Evolutionary conservation across 2,888 invertebrate genomes (phyloP).

Genomic region (Xanthia icteritia): DNA sequence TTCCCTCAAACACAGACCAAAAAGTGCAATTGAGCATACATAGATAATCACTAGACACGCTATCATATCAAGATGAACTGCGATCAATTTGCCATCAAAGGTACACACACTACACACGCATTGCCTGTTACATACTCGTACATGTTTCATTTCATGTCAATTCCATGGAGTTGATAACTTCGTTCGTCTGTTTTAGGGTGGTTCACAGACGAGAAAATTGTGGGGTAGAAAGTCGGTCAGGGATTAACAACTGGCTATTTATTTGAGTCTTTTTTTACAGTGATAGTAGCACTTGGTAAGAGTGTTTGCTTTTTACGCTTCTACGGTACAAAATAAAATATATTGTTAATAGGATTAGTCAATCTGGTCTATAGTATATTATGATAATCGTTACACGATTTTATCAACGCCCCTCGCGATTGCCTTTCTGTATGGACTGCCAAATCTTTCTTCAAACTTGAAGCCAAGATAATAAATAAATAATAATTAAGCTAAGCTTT

Average conservation of each 20-base stretch:
- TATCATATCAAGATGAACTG: slow-evolving; percentile 7
- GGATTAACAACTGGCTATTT: background rate
- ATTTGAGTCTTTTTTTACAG: background rate
- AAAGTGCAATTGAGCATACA: background rate
- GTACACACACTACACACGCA: slow-evolving; percentile 5
- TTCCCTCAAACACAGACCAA: background rate
- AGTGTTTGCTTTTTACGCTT: no score
- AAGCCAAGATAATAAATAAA: background rate
- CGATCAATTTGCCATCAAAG: slow-evolving; percentile 32
- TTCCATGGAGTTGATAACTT: slow-evolving; percentile 32
- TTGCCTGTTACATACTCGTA: background rate
- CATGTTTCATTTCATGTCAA: slow-evolving; percentile 36
- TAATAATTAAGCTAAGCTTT: no score
- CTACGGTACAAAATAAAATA: background rate
- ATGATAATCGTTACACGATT: background rate
- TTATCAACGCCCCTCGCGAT: background rate
- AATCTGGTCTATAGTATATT: background rate
- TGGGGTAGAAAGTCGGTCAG: background rate
- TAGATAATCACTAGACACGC: slow-evolving; percentile 15
- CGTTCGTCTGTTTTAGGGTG: background rate
- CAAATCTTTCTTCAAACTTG: background rate
- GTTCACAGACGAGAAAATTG: background rate
- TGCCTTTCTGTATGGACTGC: background rate
- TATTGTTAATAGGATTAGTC: background rate
- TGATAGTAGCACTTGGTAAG: no score